A percentile compares a stretch with the other conserved stretches of the same genome.
Evolutionary conservation across 2,797 vertebrate species (phyloP).

Genomic region (Microctenopoma steveboyesi): DNA sequence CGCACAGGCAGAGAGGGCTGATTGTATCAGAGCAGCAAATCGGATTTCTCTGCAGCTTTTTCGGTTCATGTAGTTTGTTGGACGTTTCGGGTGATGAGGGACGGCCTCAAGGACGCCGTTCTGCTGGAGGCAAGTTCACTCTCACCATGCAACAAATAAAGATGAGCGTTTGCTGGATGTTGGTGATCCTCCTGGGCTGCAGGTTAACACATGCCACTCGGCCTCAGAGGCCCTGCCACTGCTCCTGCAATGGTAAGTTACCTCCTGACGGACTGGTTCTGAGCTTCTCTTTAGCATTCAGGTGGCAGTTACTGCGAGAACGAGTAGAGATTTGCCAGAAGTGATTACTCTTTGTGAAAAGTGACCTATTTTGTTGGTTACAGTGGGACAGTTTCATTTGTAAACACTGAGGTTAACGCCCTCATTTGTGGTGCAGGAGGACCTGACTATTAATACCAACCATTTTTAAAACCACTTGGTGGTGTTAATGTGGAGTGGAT

Average conservation of each 20-base stretch:
- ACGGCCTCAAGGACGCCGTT: neutral
- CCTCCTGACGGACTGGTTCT: too few species aligned
- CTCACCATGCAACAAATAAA: constrained; percentile 1
- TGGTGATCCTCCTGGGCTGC: constrained; percentile 45
- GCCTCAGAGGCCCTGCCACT: too few species aligned
- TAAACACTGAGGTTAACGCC: constrained; percentile 3
- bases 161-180: constrained; percentile 52
- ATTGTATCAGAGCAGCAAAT: constrained; percentile 3
- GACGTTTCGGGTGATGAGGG: constrained; percentile 32
- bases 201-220: neutral
- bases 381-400: neutral
- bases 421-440: neutral
- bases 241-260: constrained; percentile 17
- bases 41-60: neutral
- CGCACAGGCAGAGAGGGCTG: constrained; percentile 9
- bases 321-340: neutral
- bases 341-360: neutral
- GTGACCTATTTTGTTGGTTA: neutral
- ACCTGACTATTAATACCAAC: neutral
- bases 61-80: neutral
- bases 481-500: too few species aligned
- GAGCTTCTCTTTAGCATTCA: too few species aligned
- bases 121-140: neutral
- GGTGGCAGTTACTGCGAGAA: neutral
- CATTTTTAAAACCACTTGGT: neutral